Base-by-base conservation (phyloP, 2,888 invertebrate genomes). In the Microctonus aethiopoides region DNA sequence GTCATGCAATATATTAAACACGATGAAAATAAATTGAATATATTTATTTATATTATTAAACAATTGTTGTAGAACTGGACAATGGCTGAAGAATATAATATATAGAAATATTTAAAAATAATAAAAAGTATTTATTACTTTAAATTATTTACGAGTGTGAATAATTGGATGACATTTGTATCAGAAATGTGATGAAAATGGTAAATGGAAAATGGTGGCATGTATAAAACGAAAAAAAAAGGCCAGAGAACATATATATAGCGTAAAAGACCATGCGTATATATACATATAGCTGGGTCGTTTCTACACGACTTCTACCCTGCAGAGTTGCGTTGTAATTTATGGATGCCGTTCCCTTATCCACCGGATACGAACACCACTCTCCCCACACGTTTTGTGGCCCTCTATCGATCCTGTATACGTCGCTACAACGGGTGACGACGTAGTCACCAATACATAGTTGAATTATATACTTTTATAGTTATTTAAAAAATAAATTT, bases 331-430 rank as follows among this genome's bases (percentile, higher is more conserved):
- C 81, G 82, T 81, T 82, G 86, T 86, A 85, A 86, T 86, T 86
- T 86, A 86, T 86, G 83, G 84, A 85, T 84, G 84, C 83, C 84
- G 81, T 85, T 85, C 85, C 84, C 84, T 86, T 85, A 86, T 86
- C 85, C 86, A 82, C 84, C 83, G 86, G 84, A 85, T 85, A 84
- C 84, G 83, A 83, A 84, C 83, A 83, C 84, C 67, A 72, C 68
- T 67, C 74, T 61, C 68, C 65, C 72, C 83, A 84, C 83, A 83
- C 84, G 81, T 83, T 83, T 80, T 79, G 81, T 84, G 85, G 84
- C 85, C 84, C 84, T 85, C 84, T 86, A 86, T 86, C 83, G 85
- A 85, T 86, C 85, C 83, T 80, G 81, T 80, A 80, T 80, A 82
- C 79, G 77, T 72, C 75, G 78, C 79, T 79, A 79, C 79, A 83